Evolutionary conservation across 2,888 invertebrate species (phyloP).

Genomic region (Eremobia ochroleuca): DNA sequence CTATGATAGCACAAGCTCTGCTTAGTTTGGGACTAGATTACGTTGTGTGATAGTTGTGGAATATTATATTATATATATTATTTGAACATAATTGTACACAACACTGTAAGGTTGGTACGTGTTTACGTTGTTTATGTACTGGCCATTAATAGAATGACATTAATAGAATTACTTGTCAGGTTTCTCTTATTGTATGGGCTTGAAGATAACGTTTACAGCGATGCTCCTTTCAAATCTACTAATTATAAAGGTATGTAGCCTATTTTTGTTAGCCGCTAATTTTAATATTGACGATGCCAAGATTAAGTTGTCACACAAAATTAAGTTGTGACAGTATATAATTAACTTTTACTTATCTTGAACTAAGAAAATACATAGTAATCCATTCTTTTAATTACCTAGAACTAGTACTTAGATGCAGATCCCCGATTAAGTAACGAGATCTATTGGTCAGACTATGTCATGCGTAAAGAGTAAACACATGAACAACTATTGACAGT

Average conservation of each 20-base stretch:
- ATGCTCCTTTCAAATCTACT: constrained; percentile 2
- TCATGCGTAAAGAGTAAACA: not conserved
- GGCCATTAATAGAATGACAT: no score
- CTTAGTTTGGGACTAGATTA: no score
- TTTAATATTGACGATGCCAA: not conserved
- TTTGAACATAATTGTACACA: no score
- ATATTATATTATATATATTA: no score
- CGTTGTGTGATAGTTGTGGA: no score
- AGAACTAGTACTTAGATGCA: not conserved
- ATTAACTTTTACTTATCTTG: not conserved
- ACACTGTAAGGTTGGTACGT: constrained; percentile 1
- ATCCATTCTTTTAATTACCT: no score
- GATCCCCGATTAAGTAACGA: no score
- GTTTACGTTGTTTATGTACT: constrained; percentile 34
- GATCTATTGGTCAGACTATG: not conserved
- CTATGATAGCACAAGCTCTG: no score
- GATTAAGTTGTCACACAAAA: no score
- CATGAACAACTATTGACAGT: not conserved
- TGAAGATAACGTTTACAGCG: constrained; percentile 32
- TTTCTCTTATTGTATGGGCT: constrained; percentile 59
- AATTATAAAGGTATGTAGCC: not conserved
- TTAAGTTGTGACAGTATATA: not conserved
- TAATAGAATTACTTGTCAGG: constrained; percentile 66
- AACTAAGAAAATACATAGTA: not conserved
- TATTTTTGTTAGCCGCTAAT: constrained; percentile 2